Base-by-base conservation (phyloP, 2,113 vertebrate species). In the Hassar affinis region DNA sequence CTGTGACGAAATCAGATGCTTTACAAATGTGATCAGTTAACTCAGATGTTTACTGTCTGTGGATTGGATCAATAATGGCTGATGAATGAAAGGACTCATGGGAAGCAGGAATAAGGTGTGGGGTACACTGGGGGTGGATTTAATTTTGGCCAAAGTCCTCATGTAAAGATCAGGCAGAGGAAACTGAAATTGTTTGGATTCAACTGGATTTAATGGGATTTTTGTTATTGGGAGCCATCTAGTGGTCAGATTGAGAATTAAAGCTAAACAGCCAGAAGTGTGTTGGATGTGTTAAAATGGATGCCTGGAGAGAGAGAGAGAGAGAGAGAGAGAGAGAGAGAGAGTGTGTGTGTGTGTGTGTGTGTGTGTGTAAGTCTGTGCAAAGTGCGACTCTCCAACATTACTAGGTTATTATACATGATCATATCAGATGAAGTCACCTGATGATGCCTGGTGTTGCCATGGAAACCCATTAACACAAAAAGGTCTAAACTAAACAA, bases 381-480 rank as follows among this genome's bases (percentile, higher is more conserved):
- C 15, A 11, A n/a, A n/a, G 25, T 57, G 22, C 8, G 56, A 12
- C 25, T 61, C 8, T 25, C 6, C 22, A 57, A 57, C 14, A 72
- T 62, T 38, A 49, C 18, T 42, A 14, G 10, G 51, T 85, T 81
- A 51, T 83, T 38, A 72, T 61, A 3, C 74, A 22, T 27, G 49
- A 71, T 66, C 80, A 22, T 64, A 6, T 81, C 71, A 52, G 30
- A 82, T 61, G 45, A 42, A 22, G 42, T 62, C 12, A 38, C 27
- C 25, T 59, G 30, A 18, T 38, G 57, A n/a, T 81, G 79, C n/a
- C 57, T 80, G 45, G 45, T 3, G 33, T 75, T 80, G 69, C 69
- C 78, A 80, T 68, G 33, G 59, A 66, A 54, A 76, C 62, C 47
- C 12, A 49, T 38, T 49, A 82, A 69, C 25, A 49, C 57, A 85